Conservation (phyloP, 2,113 vertebrate species). For the Astatotilapia flaviijosephi region DNA sequence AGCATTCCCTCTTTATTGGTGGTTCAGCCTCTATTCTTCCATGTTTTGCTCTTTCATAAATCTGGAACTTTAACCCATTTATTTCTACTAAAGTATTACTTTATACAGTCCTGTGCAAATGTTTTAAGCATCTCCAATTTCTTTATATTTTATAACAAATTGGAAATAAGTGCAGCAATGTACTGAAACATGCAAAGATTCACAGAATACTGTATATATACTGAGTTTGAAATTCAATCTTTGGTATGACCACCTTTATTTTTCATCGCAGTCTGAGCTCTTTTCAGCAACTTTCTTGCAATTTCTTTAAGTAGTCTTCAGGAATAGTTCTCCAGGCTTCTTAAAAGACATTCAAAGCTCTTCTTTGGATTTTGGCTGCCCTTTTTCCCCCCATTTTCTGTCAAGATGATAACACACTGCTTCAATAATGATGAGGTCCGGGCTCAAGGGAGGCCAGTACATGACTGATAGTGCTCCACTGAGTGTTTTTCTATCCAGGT, state of each 20-base stretch:
- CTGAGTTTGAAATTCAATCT: neutral
- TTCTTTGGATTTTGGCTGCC: neutral
- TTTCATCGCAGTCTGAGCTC: neutral
- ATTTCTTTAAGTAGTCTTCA: neutral
- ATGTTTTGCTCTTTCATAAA: neutral
- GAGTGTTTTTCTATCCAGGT: neutral
- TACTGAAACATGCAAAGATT: neutral
- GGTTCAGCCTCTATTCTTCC: neutral
- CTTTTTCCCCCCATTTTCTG: accelerated
- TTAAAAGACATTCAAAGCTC: neutral
- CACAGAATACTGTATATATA: neutral
- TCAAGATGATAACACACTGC: neutral
- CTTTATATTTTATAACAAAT: neutral
- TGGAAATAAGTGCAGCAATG: neutral
- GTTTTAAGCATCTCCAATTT: neutral
- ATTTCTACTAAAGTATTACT: neutral
- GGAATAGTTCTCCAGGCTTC: neutral
- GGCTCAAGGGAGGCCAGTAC: neutral
- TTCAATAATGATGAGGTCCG: neutral
- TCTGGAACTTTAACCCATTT: neutral
- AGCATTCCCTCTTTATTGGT: neutral
- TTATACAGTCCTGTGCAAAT: neutral
- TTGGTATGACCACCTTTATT: neutral
- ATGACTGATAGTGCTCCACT: neutral
- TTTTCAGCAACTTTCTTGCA: neutral